These are phyloP conservation scores for Colletes gigas DNA, from an alignment of 1,140 invertebrate species.

Conservation along the genomic window DNA sequence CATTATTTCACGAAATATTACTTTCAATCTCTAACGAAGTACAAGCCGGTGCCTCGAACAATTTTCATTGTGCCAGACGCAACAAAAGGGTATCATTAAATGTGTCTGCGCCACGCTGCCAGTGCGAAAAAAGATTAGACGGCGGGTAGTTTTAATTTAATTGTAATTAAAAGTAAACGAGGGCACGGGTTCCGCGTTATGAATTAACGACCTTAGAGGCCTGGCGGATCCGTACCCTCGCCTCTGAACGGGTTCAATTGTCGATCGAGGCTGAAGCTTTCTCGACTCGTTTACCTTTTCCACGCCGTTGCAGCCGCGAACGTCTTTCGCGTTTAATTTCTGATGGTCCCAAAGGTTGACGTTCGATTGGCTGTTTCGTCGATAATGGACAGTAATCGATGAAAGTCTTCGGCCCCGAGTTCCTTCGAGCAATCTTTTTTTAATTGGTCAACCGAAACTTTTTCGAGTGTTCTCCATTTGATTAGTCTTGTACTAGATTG, in stretches of 20 bases:
- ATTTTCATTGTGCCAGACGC: slow-evolving; percentile 41
- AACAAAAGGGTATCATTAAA: slow-evolving; percentile 53
- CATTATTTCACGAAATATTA: slow-evolving; percentile 58
- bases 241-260: background rate
- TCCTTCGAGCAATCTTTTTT: too few species aligned
- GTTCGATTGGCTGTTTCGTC: background rate
- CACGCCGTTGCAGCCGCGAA: too few species aligned
- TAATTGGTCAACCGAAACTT: too few species aligned
- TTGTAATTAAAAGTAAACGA: slow-evolving; percentile 51
- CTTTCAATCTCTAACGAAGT: slow-evolving; percentile 58
- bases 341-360: too few species aligned
- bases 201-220: slow-evolving; percentile 17
- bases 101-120: slow-evolving; percentile 24
- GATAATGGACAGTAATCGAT: too few species aligned
- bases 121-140: slow-evolving; percentile 38
- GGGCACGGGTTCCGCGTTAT: slow-evolving; percentile 4
- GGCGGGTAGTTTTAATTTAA: slow-evolving; percentile 44
- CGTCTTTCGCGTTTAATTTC: too few species aligned
- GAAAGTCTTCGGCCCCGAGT: too few species aligned
- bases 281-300: too few species aligned
- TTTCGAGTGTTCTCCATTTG: too few species aligned
- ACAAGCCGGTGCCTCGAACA: slow-evolving; percentile 43
- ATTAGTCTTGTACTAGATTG: too few species aligned
- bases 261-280: background rate
- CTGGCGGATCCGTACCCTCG: background rate